Evolutionary conservation across 2,888 invertebrate genomes (phyloP).

Genomic region (Latheticus oryzae): DNA sequence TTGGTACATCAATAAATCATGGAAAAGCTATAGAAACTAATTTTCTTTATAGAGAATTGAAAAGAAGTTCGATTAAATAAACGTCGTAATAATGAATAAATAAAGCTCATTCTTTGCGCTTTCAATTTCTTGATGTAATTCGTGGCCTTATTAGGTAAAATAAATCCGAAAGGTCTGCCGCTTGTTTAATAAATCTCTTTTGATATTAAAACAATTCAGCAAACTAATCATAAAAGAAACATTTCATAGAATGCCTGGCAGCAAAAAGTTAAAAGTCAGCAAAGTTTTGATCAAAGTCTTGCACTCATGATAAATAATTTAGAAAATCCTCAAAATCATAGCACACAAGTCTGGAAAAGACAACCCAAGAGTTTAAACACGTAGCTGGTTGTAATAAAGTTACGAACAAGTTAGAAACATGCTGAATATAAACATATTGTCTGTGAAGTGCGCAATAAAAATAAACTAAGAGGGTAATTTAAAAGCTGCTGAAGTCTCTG

Average conservation of each 20-base stretch:
- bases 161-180: too few species aligned
- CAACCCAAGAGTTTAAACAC: conserved; percentile 21
- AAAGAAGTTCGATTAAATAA: too few species aligned
- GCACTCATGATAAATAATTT: conserved; percentile 25
- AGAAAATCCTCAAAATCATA: conserved; percentile 6
- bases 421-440: conserved; percentile 41
- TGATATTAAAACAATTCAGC: too few species aligned
- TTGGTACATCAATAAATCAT: not conserved
- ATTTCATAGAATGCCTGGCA: conserved; percentile 9
- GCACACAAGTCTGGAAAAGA: conserved; percentile 12
- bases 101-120: too few species aligned
- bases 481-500: conserved; percentile 33
- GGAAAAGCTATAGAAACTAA: not conserved
- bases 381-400: conserved; percentile 33
- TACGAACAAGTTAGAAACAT: conserved; percentile 34
- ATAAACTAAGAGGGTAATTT: conserved; percentile 39
- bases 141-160: too few species aligned
- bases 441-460: conserved; percentile 38
- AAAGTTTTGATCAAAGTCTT: conserved; percentile 25
- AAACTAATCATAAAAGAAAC: conserved; percentile 26
- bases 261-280: conserved; percentile 3
- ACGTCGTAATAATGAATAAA: too few species aligned
- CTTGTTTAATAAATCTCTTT: too few species aligned
- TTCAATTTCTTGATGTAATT: too few species aligned
- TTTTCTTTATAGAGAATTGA: too few species aligned